These are phyloP conservation scores for Coleophora flavipennella DNA, from an alignment of 2,888 invertebrate species.

Conservation along the genomic window DNA sequence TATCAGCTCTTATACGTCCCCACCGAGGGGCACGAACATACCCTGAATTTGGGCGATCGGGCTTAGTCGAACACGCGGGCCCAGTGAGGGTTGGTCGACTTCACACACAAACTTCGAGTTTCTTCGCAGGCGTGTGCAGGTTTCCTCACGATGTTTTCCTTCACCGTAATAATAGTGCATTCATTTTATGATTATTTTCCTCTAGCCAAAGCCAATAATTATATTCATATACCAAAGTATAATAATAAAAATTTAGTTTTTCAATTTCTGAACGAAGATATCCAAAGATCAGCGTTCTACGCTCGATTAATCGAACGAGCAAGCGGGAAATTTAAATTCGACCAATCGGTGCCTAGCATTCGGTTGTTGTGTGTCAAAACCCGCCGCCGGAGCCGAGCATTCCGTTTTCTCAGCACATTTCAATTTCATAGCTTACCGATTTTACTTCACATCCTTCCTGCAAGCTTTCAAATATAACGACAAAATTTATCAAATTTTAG, in stretches of 20 bases:
- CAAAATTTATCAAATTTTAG: slow-evolving; percentile 13
- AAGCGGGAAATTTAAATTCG: slow-evolving; percentile 47
- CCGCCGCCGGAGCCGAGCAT: no score
- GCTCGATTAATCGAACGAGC: slow-evolving; percentile 3
- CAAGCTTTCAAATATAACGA: slow-evolving; percentile 34
- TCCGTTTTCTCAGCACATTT: slow-evolving; percentile 22
- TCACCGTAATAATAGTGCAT: no score
- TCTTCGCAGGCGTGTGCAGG: no score
- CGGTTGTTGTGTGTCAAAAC: slow-evolving; percentile 34
- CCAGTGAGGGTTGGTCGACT: no score
- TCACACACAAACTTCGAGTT: no score
- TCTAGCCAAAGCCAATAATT: no score
- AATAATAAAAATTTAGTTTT: not conserved
- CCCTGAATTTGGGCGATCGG: no score
- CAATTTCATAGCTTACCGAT: slow-evolving; percentile 19
- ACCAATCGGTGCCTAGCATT: slow-evolving; percentile 45
- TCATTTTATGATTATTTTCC: no score
- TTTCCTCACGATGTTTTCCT: no score
- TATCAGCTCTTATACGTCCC: no score
- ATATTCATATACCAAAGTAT: not conserved
- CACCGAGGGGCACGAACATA: no score
- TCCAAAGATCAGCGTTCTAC: slow-evolving; percentile 2
- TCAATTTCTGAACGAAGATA: slow-evolving; percentile 2
- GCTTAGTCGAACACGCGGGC: no score
- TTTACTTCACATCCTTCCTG: slow-evolving; percentile 40